Evolutionary conservation across 2,113 vertebrate genomes (phyloP), one percentile per base, ranked within the genome.

Genomic region (Centropristis striata): DNA sequence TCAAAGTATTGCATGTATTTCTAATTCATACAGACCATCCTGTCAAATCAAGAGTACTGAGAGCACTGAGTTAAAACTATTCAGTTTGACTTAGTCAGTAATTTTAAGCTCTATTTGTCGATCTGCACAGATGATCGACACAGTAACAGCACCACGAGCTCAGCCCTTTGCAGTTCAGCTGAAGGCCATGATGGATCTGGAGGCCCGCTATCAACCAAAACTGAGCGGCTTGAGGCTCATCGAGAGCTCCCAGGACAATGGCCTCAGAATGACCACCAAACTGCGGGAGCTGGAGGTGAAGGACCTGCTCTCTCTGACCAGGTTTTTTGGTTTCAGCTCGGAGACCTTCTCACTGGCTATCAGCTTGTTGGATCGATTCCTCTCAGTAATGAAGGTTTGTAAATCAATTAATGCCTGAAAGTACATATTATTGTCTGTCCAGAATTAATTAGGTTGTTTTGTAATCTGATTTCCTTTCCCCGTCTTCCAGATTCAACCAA

Each of bases 351-450:
- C 96, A 0, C 88, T 98, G 32, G 95, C 96, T 51, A 95, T 98
- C 89, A 99, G 96, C 93, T 86, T 97, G 60, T 89, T 99, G 28
- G 98, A 99, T 89, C 95, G 97, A 46, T 99, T 99, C 89, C 90
- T 99, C 77, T 96, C 97, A 28, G 95, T 96, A 79, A 97, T 99
- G 96, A 99, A 98, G 96, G 98, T 98, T 94, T 27, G 95, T 77
- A 57, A 36, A 58, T 44, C 2, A n/a, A n/a, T 1, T 9, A 8
- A 27, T 37, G 8, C 51, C 11, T 18, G 1, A 4, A n/a, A 13
- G 13, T 39, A n/a, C 9, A 39, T 59, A 12, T 32, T 53, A 2
- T 36, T 80, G 28, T 2, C 20, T 36, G 4, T 53, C 16, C 36
- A 15, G 4, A 36, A 53, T 32, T 39, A 14, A 7, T 9, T 18